phyloP scores from a whole-genome alignment of 2,113 vertebrate genomes.

The Lampris incognitus region DNA sequence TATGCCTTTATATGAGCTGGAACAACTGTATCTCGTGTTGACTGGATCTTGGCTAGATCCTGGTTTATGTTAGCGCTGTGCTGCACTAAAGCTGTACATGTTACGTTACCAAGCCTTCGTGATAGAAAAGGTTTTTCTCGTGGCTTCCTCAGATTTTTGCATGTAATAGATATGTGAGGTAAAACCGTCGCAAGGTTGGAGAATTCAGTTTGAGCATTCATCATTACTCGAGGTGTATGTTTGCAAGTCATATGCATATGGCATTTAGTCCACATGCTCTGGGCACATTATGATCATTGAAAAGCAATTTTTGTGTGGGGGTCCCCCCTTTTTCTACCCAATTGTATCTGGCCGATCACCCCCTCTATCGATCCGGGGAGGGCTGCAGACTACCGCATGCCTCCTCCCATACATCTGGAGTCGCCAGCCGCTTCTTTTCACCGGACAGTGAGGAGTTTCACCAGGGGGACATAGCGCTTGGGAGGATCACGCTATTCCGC shows the following conservation, averaged over 20 bases:
- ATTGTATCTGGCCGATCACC: no score
- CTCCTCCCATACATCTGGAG: no score
- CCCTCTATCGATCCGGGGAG: no score
- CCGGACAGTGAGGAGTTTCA: no score
- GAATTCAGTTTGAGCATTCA: not conserved
- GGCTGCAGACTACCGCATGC: no score
- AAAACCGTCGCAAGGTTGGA: not conserved
- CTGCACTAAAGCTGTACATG: not conserved
- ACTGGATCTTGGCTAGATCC: slow-evolving; percentile 27
- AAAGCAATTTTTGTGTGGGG: no score
- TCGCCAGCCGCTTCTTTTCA: no score
- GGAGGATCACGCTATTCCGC: no score
- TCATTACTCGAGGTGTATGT: not conserved
- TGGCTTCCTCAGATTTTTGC: not conserved
- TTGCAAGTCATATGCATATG: no score
- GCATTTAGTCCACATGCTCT: not conserved
- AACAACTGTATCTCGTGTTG: slow-evolving; percentile 29
- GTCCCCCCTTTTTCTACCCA: no score
- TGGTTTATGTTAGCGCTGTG: not conserved
- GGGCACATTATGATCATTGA: not conserved
- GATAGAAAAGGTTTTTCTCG: not conserved
- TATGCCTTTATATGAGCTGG: slow-evolving; percentile 59
- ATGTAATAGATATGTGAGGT: not conserved
- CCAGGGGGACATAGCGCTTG: no score
- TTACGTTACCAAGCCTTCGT: not conserved